Conservation (phyloP, 2,888 invertebrate genomes). For the Eueremaeus valkanovi region DNA sequence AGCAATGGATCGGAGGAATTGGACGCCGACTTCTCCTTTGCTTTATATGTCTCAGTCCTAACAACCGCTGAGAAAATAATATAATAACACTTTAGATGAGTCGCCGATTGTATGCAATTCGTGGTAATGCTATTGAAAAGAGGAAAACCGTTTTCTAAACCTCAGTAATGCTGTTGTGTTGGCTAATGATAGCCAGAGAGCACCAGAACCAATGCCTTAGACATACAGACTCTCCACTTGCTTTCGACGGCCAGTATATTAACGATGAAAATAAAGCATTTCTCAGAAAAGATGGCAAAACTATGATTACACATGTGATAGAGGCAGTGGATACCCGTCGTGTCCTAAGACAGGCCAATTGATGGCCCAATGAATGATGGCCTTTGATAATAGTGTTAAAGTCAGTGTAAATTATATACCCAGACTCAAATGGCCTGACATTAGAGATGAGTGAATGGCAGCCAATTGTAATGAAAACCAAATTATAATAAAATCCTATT, state of each 20-base stretch:
- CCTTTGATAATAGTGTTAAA: slow-evolving; percentile 1
- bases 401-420: background rate
- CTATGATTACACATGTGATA: background rate
- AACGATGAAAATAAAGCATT: background rate
- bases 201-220: background rate
- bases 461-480: background rate
- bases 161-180: slow-evolving; percentile 1
- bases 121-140: background rate
- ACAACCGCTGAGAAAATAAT: slow-evolving; percentile 25
- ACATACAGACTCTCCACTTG: background rate
- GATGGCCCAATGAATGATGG: background rate
- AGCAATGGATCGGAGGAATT: background rate
- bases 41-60: background rate
- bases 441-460: background rate
- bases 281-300: background rate
- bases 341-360: background rate
- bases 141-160: background rate
- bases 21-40: background rate
- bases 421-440: background rate
- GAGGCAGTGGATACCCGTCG: background rate
- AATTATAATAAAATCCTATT: no score
- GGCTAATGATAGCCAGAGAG: slow-evolving; percentile 14
- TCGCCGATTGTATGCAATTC: slow-evolving; percentile 9
- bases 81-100: slow-evolving; percentile 23
- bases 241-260: background rate